Base-by-base conservation (phyloP, 2,888 invertebrate species). In the Drosophila borborema region DNA sequence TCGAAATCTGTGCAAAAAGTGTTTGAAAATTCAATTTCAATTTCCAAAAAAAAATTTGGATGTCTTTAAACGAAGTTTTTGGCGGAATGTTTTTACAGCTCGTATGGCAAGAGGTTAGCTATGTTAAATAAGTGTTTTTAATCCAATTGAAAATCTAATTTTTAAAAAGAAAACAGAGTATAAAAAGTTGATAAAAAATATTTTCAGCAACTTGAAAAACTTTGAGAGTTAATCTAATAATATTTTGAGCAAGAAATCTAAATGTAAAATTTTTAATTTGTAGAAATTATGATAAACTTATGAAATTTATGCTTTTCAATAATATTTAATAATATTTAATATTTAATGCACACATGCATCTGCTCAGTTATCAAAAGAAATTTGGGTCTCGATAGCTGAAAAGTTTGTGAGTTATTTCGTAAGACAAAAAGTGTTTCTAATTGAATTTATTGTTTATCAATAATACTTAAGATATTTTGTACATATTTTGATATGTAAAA, bases 1-100 rank as follows among this genome's bases (percentile, higher is more conserved):
- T 14, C n/a, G n/a, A 55, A 28, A 8, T 8, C 23, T 18, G 64
- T 51, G 66, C 51, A 53, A 65, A 45, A 45, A 51, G 34, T 51
- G 43, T 16, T 43, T 3, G 0, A 49, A 64, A 18, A 23, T 10
- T 51, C 3, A 18, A 34, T 4, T 51, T 51, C 3, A 18, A 18
- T 4, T 51, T 51, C 6, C 0, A 41, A 16, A 36, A 48, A 48
- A 31, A 28, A 14, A 23, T 28, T 23, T 28, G 9, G 1, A 34
- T n/a, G 34, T 12, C 12, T 18, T 6, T 12, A 18, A 45, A 45
- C 28, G 3, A 51, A 7, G 16, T 20, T 10, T 38, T 43, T 53
- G 31, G 23, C 31, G 31, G 14, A 14, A 49, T 41, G 36, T 18
- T 36, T 49, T 36, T 46, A n/a, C 67, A 18, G 16, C 28, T 3